These are phyloP conservation scores for Malacoraja senta DNA, from an alignment of 2,797 vertebrate species.

Conservation along the genomic window DNA sequence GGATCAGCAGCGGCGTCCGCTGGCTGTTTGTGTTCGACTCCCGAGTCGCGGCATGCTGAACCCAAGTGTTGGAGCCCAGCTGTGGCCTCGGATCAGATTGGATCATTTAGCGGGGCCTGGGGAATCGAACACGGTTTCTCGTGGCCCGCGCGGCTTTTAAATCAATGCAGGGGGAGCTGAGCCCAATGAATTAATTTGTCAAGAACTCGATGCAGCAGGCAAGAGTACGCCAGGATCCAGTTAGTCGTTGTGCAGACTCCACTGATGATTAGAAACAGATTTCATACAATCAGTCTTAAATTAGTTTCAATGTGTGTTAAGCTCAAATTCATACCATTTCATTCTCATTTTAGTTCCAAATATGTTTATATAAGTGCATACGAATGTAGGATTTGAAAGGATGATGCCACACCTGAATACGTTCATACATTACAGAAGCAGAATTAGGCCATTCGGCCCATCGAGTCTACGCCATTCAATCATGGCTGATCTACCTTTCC, in stretches of 20 bases:
- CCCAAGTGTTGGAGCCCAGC: background rate
- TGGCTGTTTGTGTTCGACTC: background rate
- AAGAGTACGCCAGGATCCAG: background rate
- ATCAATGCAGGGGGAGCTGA: background rate
- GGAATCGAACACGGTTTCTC: background rate
- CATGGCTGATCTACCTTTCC: too few relatives aligned
- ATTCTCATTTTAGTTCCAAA: slow-evolving; percentile 35
- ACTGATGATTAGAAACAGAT: background rate
- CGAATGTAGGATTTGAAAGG: too few relatives aligned
- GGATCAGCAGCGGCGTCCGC: background rate
- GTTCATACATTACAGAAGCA: too few relatives aligned
- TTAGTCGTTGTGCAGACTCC: background rate
- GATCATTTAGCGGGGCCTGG: background rate
- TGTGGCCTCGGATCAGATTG: too few relatives aligned
- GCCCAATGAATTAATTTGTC: slow-evolving; percentile 20
- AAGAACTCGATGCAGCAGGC: slow-evolving; percentile 2
- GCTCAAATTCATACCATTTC: slow-evolving; percentile 16
- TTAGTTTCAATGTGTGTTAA: background rate
- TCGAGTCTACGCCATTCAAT: too few relatives aligned
- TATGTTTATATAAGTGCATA: background rate
- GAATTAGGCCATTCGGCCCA: too few relatives aligned
- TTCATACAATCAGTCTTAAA: slow-evolving; percentile 23
- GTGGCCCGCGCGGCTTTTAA: background rate
- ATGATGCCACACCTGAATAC: too few relatives aligned
- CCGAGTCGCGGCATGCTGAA: background rate